Evolutionary conservation across 2,113 vertebrate genomes (phyloP).

Genomic region (Rhodinocichla rosea): DNA sequence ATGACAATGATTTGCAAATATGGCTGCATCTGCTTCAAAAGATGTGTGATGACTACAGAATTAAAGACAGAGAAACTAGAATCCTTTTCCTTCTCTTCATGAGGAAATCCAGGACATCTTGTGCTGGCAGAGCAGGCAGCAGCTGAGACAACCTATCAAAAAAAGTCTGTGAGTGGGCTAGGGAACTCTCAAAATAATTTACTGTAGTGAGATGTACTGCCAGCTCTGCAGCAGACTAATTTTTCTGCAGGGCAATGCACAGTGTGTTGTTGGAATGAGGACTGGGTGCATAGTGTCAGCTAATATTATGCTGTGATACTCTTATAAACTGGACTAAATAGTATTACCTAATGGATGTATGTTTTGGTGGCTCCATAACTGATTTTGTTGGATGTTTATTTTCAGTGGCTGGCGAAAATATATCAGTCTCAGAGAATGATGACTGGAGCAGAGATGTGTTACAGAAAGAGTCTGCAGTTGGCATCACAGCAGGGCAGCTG

Average conservation of each 20-base stretch:
- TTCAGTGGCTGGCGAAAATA: constrained; percentile 90
- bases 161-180: background rate
- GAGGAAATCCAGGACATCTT: background rate
- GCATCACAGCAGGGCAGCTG: constrained; percentile 87
- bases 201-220: background rate
- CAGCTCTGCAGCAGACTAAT: background rate
- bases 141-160: background rate
- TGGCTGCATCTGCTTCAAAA: background rate
- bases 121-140: background rate
- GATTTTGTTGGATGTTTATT: background rate
- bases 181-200: background rate
- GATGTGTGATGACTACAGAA: background rate
- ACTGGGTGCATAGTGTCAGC: background rate
- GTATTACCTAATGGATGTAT: background rate
- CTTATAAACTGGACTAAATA: background rate
- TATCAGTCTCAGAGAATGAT: constrained; percentile 89
- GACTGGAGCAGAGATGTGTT: constrained; percentile 89
- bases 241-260: background rate
- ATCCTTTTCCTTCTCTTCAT: background rate
- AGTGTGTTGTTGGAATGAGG: background rate
- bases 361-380: background rate
- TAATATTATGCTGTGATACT: background rate
- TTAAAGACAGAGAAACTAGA: background rate
- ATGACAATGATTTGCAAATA: background rate
- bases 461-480: constrained; percentile 89